Evolutionary conservation across 2,888 invertebrate genomes (phyloP), one percentile per base, ranked within the genome.

Genomic region (Orthosia gothica): DNA sequence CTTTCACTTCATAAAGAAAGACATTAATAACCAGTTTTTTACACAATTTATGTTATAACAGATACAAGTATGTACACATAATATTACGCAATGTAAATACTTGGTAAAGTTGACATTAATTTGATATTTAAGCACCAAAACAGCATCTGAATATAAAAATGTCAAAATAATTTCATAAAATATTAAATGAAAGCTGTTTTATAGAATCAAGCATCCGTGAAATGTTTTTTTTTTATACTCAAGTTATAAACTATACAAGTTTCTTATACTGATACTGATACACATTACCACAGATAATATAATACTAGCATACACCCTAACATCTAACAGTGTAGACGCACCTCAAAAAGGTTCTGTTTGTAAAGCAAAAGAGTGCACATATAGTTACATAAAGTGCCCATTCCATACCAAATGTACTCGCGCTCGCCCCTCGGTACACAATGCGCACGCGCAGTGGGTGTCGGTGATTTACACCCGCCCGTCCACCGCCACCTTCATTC

Each of bases 391-490:
- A 54, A 65, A 73, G 64, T 57, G 67, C 64, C 72, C 55, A 62
- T 57, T 64, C 59, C 79, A 50, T 50, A 49, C 20, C 58, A 15
- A 63, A 62, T 69, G 65, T 68, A 69, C 76, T 70, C 66, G 70
- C 82, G 74, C 84, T 81, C 76, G 77, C 84, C 81, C 79, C 79
- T 79, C 71, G 65, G 85, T 40, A 40, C 86, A 89, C 89, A 91
- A 90, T 88, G 91, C 90, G 92, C 89, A 67, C 82, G 90, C 94
- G 89, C 94, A 92, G 95, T 95, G 95, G 95, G 95, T 94, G 95
- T 94, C 92, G 85, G 91, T 94, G 94, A 95, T 95, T 94, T 95
- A 94, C 93, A 81, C 86, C 88, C 84, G 74, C 90, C 86, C 89
- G 89, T 91, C 90, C 89, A 87, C 89, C 88, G 80, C 84, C 89